A percentile compares a stretch with the other conserved stretches of the same genome.
These are phyloP conservation scores for Kryptolebias ocellatus DNA, from an alignment of 2,797 vertebrate species.

Conservation along the genomic window DNA sequence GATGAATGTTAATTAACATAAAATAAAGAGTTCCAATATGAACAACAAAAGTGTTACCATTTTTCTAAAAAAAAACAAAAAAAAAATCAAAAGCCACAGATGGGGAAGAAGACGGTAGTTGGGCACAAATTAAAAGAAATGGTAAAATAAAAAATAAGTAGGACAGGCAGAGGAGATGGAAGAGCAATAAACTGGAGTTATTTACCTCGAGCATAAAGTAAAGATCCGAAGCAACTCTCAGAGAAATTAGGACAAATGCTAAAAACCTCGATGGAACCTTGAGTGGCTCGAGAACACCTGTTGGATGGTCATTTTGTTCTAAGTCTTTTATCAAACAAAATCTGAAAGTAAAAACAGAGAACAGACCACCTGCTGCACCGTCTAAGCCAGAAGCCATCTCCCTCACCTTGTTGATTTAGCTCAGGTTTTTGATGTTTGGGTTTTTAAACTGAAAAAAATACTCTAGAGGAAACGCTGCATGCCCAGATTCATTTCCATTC, in stretches of 20 bases:
- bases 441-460: background rate
- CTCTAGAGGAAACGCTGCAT: background rate
- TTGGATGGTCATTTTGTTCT: background rate
- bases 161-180: background rate
- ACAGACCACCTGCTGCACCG: constrained; percentile 10
- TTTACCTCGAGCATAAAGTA: background rate
- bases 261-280: background rate
- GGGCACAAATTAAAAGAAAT: background rate
- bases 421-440: background rate
- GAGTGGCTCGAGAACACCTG: background rate
- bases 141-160: background rate
- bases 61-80: background rate
- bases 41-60: too few relatives aligned
- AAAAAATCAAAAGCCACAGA: background rate
- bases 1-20: background rate
- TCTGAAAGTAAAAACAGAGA: background rate
- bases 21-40: background rate
- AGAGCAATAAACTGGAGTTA: background rate
- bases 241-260: background rate
- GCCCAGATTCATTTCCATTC: background rate
- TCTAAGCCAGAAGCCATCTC: background rate
- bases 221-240: background rate
- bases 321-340: constrained; percentile 8
- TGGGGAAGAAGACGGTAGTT: background rate
- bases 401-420: background rate